phyloP scores from a whole-genome alignment of 2,888 invertebrate genomes.

The Eupithecia exiguata region DNA sequence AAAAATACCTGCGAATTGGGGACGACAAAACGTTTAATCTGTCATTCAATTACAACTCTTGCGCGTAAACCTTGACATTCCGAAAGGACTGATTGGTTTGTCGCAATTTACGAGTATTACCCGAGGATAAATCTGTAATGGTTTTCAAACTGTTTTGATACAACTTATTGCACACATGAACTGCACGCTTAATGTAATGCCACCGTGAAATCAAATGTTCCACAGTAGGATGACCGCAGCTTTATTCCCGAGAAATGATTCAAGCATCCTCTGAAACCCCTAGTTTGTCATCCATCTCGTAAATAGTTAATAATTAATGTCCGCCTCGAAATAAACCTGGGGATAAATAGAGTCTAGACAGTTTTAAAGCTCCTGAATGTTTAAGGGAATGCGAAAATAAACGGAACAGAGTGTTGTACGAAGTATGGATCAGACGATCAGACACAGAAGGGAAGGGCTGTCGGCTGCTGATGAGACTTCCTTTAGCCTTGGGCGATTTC shows the following conservation, averaged over 20 bases:
- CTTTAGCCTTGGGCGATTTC: background rate
- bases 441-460: background rate
- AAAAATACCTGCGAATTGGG: background rate
- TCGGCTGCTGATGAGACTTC: background rate
- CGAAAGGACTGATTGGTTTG: conserved; percentile 16
- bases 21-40: background rate
- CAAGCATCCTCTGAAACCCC: conserved; percentile 36
- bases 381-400: conserved; percentile 7
- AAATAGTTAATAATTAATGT: conserved; percentile 39
- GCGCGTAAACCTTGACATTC: conserved; percentile 27
- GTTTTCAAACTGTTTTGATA: conserved; percentile 13
- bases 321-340: conserved; percentile 37
- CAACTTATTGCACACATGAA: conserved; percentile 21
- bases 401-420: background rate
- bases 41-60: conserved; percentile 4
- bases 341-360: conserved; percentile 43
- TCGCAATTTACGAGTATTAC: conserved; percentile 32
- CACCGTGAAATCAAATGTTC: conserved; percentile 21
- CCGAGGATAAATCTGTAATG: conserved; percentile 19
- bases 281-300: conserved; percentile 37
- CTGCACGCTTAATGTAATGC: conserved; percentile 18
- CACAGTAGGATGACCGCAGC: conserved; percentile 22
- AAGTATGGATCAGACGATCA: conserved; percentile 2
- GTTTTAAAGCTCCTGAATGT: conserved; percentile 31
- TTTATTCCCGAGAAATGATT: conserved; percentile 33